A percentile compares a stretch with the other conserved stretches of the same genome.
These are phyloP conservation scores for Troides helena DNA, from an alignment of 2,888 invertebrate genomes.

Conservation along the genomic window DNA sequence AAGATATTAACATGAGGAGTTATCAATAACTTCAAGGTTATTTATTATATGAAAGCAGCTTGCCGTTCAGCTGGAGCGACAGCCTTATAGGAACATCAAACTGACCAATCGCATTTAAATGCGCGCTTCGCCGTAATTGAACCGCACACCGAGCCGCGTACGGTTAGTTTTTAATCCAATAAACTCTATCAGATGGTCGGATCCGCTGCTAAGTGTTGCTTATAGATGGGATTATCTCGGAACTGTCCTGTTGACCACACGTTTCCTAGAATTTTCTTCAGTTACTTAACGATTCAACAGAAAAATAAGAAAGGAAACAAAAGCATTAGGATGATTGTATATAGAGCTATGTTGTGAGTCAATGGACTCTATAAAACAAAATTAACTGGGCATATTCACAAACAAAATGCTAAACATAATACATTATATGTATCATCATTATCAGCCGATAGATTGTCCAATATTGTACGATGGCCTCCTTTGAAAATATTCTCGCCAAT, in stretches of 20 bases:
- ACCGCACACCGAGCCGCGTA: constrained; percentile 11
- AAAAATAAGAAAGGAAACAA: background rate
- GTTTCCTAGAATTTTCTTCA: background rate
- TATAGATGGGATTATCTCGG: constrained; percentile 12
- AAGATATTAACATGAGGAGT: background rate
- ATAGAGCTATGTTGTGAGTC: no score
- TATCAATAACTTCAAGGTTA: background rate
- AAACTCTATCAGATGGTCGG: constrained; percentile 14
- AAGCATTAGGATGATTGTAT: no score
- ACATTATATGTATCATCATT: no score
- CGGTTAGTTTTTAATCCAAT: constrained; percentile 29
- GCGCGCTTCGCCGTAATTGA: constrained; percentile 6
- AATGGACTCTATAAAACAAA: no score
- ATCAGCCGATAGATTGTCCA: no score
- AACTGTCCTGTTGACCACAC: background rate
- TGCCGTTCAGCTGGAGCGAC: constrained; percentile 35
- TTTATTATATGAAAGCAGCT: constrained; percentile 8
- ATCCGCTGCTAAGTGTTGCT: constrained; percentile 6
- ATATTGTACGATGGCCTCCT: no score
- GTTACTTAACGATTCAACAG: background rate
- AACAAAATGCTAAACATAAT: no score
- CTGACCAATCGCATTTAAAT: constrained; percentile 55
- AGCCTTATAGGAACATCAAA: constrained; percentile 52
- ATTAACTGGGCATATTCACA: no score
- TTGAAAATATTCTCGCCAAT: no score